Conservation (phyloP, 2,113 vertebrate species). For the Bos javanicus region DNA sequence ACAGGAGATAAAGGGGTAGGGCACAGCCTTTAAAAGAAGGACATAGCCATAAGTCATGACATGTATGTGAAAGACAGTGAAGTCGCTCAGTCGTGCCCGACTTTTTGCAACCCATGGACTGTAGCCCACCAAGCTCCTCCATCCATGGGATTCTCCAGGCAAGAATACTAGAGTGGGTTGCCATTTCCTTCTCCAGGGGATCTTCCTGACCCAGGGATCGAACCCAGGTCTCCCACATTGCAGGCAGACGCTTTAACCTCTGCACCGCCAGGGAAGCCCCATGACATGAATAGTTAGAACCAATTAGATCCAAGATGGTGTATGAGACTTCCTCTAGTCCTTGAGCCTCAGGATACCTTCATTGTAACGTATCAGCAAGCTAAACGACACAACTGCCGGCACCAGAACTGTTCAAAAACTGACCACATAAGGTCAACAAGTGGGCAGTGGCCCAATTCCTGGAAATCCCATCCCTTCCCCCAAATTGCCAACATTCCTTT, state of each 20-base stretch:
- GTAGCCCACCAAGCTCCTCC: no score
- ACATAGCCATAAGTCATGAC: not conserved
- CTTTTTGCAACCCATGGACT: no score
- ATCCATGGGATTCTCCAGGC: no score
- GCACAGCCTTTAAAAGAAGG: not conserved
- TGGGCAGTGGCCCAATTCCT: not conserved
- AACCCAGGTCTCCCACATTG: no score
- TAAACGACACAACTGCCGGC: accelerated
- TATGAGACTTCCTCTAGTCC: not conserved
- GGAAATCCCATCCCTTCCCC: not conserved
- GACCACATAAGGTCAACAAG: not conserved
- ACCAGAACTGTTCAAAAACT: not conserved
- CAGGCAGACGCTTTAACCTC: no score
- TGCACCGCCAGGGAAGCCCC: no score
- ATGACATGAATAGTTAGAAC: not conserved
- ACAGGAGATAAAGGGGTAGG: not conserved
- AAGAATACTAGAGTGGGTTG: no score
- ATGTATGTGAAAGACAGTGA: no score
- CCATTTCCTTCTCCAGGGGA: no score
- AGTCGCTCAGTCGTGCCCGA: no score
- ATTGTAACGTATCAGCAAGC: not conserved
- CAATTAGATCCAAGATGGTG: not conserved
- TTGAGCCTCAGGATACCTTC: not conserved
- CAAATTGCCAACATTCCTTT: not conserved
- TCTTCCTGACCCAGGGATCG: no score